A percentile compares a stretch with the other conserved stretches of the same genome.
phyloP scores from a whole-genome alignment of 2,113 vertebrate genomes.

The Vidua macroura region DNA sequence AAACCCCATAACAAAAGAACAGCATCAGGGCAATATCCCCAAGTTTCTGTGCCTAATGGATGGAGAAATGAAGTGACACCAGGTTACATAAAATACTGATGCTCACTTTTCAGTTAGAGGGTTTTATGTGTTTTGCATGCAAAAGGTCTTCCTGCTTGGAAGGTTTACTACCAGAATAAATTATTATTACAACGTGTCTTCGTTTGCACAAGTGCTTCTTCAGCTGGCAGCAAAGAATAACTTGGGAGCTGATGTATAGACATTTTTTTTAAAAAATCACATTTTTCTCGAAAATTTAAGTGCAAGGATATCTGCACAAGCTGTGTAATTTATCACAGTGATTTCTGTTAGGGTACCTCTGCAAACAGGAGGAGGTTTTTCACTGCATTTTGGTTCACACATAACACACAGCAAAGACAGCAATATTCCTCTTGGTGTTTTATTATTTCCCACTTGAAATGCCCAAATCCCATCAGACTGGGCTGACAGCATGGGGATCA shows the following conservation, averaged over 20 bases:
- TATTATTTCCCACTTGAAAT: background rate
- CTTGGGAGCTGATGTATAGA: background rate
- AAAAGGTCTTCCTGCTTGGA: background rate
- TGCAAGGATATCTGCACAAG: background rate
- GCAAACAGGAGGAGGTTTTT: background rate
- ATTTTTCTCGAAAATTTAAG: background rate
- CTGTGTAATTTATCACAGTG: background rate
- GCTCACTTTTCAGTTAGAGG: background rate
- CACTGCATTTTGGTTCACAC: background rate
- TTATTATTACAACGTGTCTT: background rate
- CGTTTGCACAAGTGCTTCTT: background rate
- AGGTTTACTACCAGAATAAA: background rate
- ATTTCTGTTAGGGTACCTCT: background rate
- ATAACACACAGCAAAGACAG: background rate
- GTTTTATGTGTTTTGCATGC: background rate
- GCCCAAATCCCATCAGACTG: background rate
- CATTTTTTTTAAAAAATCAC: background rate
- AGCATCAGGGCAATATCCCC: background rate
- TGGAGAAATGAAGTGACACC: background rate
- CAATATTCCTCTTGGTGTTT: background rate
- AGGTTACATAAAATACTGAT: background rate
- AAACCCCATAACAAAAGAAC: background rate
- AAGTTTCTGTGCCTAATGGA: background rate
- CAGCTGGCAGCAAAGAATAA: background rate
- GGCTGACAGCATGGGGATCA: background rate